Evolutionary conservation across 2,888 invertebrate genomes (phyloP), one percentile per base, ranked within the genome.

Genomic region (Drosophila tripunctata): DNA sequence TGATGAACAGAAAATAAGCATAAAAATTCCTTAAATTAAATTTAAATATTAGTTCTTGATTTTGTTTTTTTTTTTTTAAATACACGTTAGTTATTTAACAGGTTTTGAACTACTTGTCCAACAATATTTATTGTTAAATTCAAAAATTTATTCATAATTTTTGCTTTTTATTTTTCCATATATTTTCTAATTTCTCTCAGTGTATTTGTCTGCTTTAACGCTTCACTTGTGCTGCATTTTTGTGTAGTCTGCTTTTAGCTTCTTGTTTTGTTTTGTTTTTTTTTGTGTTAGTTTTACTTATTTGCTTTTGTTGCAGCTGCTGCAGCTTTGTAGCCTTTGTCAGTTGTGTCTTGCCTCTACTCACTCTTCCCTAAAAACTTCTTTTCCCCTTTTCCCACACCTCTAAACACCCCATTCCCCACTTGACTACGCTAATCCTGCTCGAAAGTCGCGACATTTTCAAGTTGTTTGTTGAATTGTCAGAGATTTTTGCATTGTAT

Each of bases 251-350:
- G 48, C 33, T 47, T 21, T 33, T 36, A 31, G 8, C 50, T 36
- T 44, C n/a, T n/a, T n/a, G n/a, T n/a, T n/a, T 65, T 67, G 56
- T 60, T 55, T 62, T 38, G 45, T 58, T 61, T 67, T 78, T 75
- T 75, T 81, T 70, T 76, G 67, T 74, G 74, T 66, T 69, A 75
- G 80, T 70, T 79, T 72, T 47, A 55, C 54, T 75, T 67, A 67
- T 84, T 72, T 72, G 60, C 68, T 71, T 71, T 71, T n/a, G n/a
- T 66, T 83, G 78, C 84, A 86, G 80, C 77, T 81, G 80, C 63
- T 47, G 58, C 65, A 57, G 47, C 60, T 65, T 75, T 63, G 58
- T 61, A 58, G 47, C 35, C 61, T 50, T 64, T 66, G 56, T 56
- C 58, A 52, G 31, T 21, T 56, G 36, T 22, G 17, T 19, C 41